phyloP scores from a whole-genome alignment of 1,140 invertebrate genomes.

The Euschistus heros region DNA sequence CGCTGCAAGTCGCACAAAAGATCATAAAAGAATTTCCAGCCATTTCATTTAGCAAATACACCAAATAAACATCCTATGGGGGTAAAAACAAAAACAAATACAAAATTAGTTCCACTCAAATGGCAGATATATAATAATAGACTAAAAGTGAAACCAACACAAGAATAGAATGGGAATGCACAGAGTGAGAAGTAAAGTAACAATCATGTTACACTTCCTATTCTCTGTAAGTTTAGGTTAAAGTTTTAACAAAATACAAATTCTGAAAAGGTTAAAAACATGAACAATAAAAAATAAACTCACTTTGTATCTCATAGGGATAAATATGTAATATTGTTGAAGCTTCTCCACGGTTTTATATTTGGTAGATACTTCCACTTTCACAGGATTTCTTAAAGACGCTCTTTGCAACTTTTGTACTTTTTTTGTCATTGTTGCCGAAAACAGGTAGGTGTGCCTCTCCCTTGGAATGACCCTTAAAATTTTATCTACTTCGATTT shows the following conservation, averaged over 20 bases:
- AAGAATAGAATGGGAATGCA: no score
- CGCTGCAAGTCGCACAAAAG: constrained; percentile 90
- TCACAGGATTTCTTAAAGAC: constrained; percentile 82
- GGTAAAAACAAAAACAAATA: no score
- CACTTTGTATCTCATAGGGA: constrained; percentile 91
- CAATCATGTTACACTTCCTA: no score
- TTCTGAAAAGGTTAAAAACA: no score
- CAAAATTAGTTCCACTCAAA: no score
- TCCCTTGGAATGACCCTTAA: constrained; percentile 81
- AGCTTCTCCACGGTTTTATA: constrained; percentile 97
- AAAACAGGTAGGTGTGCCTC: constrained; percentile 80
- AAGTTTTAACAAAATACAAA: no score
- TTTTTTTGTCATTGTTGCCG: constrained; percentile 98
- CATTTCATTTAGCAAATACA: constrained; percentile 91
- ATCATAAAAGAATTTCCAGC: constrained; percentile 95
- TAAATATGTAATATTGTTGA: constrained; percentile 90
- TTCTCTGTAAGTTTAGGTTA: no score
- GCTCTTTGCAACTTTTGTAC: constrained; percentile 93
- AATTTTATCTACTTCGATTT: constrained; percentile 93
- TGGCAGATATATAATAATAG: background rate
- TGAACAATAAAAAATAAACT: no score
- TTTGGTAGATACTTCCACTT: constrained; percentile 91
- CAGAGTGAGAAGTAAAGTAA: no score
- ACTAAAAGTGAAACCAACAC: constrained; percentile 1
- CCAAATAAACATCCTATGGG: constrained; percentile 82